A percentile compares a stretch with the other conserved stretches of the same genome.
phyloP scores from a whole-genome alignment of 2,113 vertebrate genomes.

The Erpornis zantholeuca region DNA sequence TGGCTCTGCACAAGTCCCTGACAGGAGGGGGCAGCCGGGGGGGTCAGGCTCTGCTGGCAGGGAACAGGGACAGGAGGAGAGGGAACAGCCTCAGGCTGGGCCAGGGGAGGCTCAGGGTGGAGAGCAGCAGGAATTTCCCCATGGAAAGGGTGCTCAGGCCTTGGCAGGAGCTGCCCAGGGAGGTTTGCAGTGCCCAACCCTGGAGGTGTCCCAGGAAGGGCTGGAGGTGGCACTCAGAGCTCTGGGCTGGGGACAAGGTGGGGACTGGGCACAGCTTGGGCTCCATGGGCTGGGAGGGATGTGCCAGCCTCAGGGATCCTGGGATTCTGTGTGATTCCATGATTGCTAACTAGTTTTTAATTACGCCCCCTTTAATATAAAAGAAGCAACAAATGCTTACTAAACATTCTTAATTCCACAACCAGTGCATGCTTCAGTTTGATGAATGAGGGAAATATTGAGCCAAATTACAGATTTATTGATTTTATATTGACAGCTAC shows the following conservation, averaged over 20 bases:
- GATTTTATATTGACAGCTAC: background rate
- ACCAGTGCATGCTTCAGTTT: background rate
- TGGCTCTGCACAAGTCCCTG: background rate
- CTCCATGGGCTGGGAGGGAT: accelerated
- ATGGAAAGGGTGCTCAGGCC: background rate
- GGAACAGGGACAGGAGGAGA: background rate
- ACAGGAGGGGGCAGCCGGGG: background rate
- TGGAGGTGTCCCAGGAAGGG: background rate
- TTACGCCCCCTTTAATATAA: background rate
- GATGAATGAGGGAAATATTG: background rate
- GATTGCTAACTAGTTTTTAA: background rate
- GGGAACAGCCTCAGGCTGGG: background rate
- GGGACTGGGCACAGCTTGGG: background rate
- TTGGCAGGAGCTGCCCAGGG: background rate
- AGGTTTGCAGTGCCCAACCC: background rate
- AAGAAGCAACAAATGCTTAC: background rate
- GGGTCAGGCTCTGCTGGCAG: background rate
- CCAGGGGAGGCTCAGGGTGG: background rate
- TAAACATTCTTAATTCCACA: background rate
- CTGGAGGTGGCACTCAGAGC: background rate
- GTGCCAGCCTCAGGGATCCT: accelerated
- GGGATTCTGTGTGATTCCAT: background rate
- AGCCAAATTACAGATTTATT: background rate
- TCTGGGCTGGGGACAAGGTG: background rate
- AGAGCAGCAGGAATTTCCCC: background rate